phyloP scores from a whole-genome alignment of 2,888 invertebrate species.

The Drosophila silvestris region DNA sequence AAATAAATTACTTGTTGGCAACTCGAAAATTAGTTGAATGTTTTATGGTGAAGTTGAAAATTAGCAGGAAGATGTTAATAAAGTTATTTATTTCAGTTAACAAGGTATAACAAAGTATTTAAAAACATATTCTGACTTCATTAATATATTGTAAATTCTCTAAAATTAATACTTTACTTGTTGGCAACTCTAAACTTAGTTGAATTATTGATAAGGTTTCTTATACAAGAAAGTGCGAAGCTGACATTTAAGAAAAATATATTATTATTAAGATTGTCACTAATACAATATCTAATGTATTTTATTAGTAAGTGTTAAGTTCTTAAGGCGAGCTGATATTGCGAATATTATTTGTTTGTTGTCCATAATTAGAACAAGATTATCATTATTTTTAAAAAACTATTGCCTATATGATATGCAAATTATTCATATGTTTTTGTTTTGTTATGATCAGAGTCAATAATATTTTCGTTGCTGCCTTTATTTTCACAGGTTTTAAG shows the following conservation, averaged over 20 bases:
- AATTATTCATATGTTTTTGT: too few relatives aligned
- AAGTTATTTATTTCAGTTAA: neutral
- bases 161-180: neutral
- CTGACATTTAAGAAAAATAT: neutral
- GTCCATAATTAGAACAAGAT: neutral
- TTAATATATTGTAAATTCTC: neutral
- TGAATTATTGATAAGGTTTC: neutral
- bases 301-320: neutral
- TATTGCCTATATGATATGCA: neutral
- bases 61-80: neutral
- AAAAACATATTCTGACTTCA: neutral
- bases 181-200: neutral
- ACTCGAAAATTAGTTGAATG: neutral
- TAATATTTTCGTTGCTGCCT: neutral
- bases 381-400: neutral
- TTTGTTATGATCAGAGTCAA: too few relatives aligned
- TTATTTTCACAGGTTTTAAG: neutral
- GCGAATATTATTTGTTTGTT: neutral
- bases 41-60: neutral
- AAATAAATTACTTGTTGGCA: neutral
- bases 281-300: neutral
- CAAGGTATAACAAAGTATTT: neutral
- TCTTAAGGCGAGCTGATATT: neutral
- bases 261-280: neutral
- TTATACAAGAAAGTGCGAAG: neutral